These are phyloP conservation scores for Agapostemon virescens DNA, from an alignment of 2,888 invertebrate genomes.

Conservation along the genomic window DNA sequence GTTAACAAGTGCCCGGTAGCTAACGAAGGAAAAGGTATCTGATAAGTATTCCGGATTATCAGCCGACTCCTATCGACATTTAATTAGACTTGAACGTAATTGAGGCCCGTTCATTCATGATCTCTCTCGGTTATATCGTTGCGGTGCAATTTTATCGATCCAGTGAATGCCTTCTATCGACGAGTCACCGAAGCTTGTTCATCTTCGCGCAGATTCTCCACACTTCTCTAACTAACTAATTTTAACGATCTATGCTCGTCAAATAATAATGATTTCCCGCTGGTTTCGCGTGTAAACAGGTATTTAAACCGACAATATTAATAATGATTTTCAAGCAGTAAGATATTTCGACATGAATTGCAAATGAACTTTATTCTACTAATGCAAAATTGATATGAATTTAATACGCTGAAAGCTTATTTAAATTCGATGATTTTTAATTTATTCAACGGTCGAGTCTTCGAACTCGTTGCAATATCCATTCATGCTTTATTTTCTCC, in stretches of 20 bases:
- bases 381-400: neutral
- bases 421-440: neutral
- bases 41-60: conserved; percentile 25
- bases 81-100: conserved; percentile 54
- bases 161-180: conserved; percentile 18
- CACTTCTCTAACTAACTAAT: neutral
- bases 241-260: neutral
- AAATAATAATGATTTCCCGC: conserved; percentile 27
- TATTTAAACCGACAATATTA: conserved; percentile 32
- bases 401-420: neutral
- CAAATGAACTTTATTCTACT: neutral
- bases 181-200: conserved; percentile 38
- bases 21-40: conserved; percentile 22
- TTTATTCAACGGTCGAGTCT: neutral
- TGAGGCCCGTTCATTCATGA: conserved; percentile 43
- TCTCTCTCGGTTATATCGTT: conserved; percentile 39
- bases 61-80: conserved; percentile 41
- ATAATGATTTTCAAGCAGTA: neutral
- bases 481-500: neutral
- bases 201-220: conserved; percentile 1
- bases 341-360: neutral
- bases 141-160: conserved; percentile 31
- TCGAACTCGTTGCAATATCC: neutral
- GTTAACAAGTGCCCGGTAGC: conserved; percentile 5
- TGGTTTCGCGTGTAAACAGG: conserved; percentile 17